Conservation (phyloP, 92 coral and sea anemone genomes). For the Desmophyllum pertusum region DNA sequence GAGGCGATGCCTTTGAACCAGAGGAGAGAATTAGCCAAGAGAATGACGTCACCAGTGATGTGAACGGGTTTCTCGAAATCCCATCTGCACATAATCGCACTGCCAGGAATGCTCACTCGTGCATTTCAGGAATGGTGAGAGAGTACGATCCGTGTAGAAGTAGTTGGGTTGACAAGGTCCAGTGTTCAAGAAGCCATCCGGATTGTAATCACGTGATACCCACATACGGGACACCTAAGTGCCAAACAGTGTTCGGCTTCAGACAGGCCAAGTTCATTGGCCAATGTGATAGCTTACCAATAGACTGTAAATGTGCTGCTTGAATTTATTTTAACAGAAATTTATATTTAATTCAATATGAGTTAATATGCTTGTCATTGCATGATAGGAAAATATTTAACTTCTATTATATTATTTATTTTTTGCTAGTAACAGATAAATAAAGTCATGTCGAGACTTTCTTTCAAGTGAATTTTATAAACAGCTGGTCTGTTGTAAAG, state of each 20-base stretch:
- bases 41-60: neutral
- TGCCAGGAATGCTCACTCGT: neutral
- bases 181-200: neutral
- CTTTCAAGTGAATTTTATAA: too few species aligned
- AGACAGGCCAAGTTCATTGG: neutral
- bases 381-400: too few species aligned
- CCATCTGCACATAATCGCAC: conserved; percentile 15
- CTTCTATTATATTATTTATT: too few species aligned
- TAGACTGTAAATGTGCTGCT: conserved; percentile 22
- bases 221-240: neutral
- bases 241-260: conserved; percentile 10
- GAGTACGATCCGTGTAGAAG: conserved; percentile 8
- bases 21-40: neutral
- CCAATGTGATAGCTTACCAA: neutral
- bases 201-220: conserved; percentile 1
- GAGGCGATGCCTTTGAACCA: neutral
- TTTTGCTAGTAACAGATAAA: too few species aligned
- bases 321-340: neutral
- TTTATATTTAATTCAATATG: too few species aligned
- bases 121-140: neutral
- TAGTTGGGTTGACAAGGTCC: neutral
- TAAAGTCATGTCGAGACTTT: too few species aligned
- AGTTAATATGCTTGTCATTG: too few species aligned
- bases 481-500: too few species aligned
- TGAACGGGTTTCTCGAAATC: neutral